phyloP scores from a whole-genome alignment of 2,888 invertebrate genomes.

The Caenorhabditis sp. region DNA sequence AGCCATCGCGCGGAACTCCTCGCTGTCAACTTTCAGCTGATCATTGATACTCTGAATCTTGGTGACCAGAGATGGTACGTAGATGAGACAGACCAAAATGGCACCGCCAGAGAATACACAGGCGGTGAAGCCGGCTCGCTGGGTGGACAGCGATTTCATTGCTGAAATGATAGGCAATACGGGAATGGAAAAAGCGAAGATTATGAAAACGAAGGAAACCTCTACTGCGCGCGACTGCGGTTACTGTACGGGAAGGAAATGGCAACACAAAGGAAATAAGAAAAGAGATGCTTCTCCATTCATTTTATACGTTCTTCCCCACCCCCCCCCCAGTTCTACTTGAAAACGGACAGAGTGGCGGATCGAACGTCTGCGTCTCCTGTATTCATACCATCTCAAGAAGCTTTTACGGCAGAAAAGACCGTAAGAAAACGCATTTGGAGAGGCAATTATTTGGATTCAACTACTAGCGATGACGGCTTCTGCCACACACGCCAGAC shows the following conservation, averaged over 20 bases:
- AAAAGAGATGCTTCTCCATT: conserved; percentile 9
- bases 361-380: conserved; percentile 50
- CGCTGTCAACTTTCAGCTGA: conserved; percentile 74
- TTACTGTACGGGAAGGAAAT: conserved; percentile 15
- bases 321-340: conserved; percentile 38
- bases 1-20: conserved; percentile 76
- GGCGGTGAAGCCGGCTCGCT: conserved; percentile 71
- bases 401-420: conserved; percentile 27
- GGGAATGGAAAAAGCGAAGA: background rate
- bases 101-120: conserved; percentile 71
- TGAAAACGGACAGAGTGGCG: conserved; percentile 68
- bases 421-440: conserved; percentile 53
- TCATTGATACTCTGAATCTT: conserved; percentile 76
- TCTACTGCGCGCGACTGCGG: background rate
- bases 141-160: conserved; percentile 65
- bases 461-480: conserved; percentile 27
- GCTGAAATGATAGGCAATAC: background rate
- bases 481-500: conserved; percentile 29
- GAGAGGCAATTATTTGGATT: conserved; percentile 56
- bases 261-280: conserved; percentile 26
- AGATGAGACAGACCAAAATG: conserved; percentile 69
- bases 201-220: background rate
- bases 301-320: conserved; percentile 46
- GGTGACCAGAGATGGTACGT: conserved; percentile 74
- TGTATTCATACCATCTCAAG: conserved; percentile 9